phyloP scores from a whole-genome alignment of 2,113 vertebrate genomes.

The Colossoma macropomum region DNA sequence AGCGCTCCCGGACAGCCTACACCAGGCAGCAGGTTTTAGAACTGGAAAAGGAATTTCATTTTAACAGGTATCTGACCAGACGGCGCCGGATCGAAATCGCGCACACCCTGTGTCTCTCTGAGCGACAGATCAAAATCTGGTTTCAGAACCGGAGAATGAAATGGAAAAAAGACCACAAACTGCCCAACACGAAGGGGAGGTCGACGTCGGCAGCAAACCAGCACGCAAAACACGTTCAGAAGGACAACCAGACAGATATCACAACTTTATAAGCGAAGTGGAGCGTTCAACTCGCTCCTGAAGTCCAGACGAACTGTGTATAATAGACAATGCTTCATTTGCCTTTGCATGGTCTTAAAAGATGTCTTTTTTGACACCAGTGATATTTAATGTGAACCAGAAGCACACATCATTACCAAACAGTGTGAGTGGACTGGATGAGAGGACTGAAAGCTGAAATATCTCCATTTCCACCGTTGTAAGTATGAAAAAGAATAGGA shows the following conservation, averaged over 20 bases:
- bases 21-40: constrained; percentile 98
- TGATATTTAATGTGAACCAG: constrained; percentile 62
- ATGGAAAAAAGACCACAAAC: constrained; percentile 99
- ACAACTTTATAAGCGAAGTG: constrained; percentile 88
- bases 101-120: constrained; percentile 95
- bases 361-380: constrained; percentile 67
- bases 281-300: constrained; percentile 66
- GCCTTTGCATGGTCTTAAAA: constrained; percentile 83
- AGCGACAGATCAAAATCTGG: constrained; percentile 99
- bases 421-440: constrained; percentile 57
- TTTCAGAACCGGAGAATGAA: constrained; percentile 99
- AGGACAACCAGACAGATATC: constrained; percentile 96
- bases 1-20: constrained; percentile 96
- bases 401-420: constrained; percentile 64
- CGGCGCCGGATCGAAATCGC: constrained; percentile 98
- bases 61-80: constrained; percentile 99
- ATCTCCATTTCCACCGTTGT: constrained; percentile 65
- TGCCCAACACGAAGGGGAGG: constrained; percentile 98
- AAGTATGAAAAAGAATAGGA: constrained; percentile 59
- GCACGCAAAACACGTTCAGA: constrained; percentile 89
- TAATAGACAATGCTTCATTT: constrained; percentile 82
- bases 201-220: constrained; percentile 85
- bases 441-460: constrained; percentile 61
- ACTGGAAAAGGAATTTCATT: constrained; percentile 99
- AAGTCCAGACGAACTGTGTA: constrained; percentile 79